phyloP scores from a whole-genome alignment of 2,797 vertebrate genomes.

The Prionace glauca region DNA sequence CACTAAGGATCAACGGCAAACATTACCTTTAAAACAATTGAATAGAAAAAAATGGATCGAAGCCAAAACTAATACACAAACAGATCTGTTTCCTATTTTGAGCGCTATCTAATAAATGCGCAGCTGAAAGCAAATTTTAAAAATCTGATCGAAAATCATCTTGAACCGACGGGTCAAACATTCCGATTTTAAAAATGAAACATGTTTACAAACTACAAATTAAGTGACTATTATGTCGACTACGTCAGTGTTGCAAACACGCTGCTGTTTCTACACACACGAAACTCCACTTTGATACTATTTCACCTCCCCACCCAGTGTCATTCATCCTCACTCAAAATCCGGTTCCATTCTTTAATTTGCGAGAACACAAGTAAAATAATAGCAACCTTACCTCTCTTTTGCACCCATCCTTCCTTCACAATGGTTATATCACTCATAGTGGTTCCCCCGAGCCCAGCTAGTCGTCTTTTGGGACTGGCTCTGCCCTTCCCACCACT shows the following conservation, averaged over 20 bases:
- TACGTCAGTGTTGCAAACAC: background rate
- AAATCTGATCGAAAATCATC: background rate
- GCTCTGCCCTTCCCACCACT: conserved; percentile 51
- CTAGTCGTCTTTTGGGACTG: conserved; percentile 59
- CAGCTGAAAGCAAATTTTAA: conserved; percentile 10
- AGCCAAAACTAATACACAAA: conserved; percentile 44
- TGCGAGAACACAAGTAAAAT: background rate
- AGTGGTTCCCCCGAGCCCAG: conserved; percentile 76
- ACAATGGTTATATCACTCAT: conserved; percentile 99
- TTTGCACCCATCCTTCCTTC: conserved; percentile 98
- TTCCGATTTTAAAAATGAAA: background rate
- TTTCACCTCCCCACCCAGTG: background rate
- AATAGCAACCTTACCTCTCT: conserved; percentile 76
- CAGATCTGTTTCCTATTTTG: conserved; percentile 40
- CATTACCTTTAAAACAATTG: conserved; percentile 39
- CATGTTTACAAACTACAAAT: background rate
- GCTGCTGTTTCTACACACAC: background rate
- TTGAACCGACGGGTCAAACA: background rate
- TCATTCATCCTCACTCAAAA: background rate
- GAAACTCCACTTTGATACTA: background rate
- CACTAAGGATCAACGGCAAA: conserved; percentile 43
- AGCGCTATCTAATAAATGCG: background rate
- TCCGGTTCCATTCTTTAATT: background rate
- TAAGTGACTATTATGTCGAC: background rate
- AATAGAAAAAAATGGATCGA: conserved; percentile 41